These are phyloP conservation scores for Cecropterus lyciades DNA, from an alignment of 1,140 invertebrate genomes.

Conservation along the genomic window DNA sequence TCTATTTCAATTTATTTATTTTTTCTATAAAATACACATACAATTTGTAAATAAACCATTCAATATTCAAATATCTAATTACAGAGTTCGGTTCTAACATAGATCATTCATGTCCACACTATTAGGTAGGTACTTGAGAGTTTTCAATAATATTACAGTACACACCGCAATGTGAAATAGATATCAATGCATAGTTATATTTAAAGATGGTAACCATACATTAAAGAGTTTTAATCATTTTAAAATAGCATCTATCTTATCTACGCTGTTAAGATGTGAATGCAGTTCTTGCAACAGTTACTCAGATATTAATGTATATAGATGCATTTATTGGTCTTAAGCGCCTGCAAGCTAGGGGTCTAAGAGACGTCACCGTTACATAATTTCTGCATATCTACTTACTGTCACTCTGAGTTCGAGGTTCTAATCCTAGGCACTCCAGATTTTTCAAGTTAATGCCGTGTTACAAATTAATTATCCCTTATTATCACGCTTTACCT, in stretches of 20 bases:
- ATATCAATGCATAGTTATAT: slow-evolving; percentile 16
- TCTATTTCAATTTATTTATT: slow-evolving; percentile 62
- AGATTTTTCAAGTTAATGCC: too few relatives aligned
- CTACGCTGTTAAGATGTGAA: background rate
- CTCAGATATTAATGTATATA: background rate
- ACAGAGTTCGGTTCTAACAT: slow-evolving; percentile 66
- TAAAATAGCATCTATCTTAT: background rate
- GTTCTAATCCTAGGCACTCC: too few relatives aligned
- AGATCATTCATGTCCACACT: slow-evolving; percentile 61
- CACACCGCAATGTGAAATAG: slow-evolving; percentile 17
- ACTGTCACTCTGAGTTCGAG: too few relatives aligned
- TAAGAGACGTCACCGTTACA: too few relatives aligned
- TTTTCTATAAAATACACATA: slow-evolving; percentile 84
- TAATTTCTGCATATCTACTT: too few relatives aligned
- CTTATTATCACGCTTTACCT: too few relatives aligned
- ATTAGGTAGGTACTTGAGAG: slow-evolving; percentile 40
- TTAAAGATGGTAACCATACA: slow-evolving; percentile 11
- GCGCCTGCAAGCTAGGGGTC: too few relatives aligned
- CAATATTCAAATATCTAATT: slow-evolving; percentile 78
- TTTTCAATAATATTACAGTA: slow-evolving; percentile 7
- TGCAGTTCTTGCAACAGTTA: background rate
- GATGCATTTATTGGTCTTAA: background rate
- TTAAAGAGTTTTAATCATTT: slow-evolving; percentile 5
- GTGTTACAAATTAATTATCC: too few relatives aligned
- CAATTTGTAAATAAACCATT: slow-evolving; percentile 83